Conservation (phyloP, 2,888 invertebrate species). For the Lomographa bimaculata region DNA sequence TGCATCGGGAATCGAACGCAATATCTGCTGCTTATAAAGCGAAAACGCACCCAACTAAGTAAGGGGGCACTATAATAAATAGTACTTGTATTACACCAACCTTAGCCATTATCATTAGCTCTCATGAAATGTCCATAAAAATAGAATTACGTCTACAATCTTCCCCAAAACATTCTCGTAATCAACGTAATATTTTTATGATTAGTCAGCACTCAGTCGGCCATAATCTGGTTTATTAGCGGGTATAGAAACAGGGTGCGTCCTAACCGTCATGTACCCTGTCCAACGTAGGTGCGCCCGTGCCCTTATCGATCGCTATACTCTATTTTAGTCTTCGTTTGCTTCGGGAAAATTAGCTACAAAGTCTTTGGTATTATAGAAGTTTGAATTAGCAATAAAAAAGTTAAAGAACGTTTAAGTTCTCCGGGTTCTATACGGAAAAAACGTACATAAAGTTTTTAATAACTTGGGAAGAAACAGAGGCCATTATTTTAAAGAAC, state of each 20-base stretch:
- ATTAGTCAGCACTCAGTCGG: conserved; percentile 39
- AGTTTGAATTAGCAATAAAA: conserved; percentile 24
- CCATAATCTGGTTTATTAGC: conserved; percentile 62
- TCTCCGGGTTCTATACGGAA: conserved; percentile 18
- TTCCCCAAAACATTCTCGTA: conserved; percentile 10
- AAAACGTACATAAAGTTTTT: conserved; percentile 22
- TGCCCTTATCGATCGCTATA: conserved; percentile 51
- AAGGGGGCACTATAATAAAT: no score
- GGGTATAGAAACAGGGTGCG: conserved; percentile 56
- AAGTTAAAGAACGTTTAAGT: conserved; percentile 20
- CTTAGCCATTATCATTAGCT: no score
- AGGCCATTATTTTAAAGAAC: conserved; percentile 14
- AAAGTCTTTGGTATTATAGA: conserved; percentile 17
- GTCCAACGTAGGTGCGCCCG: conserved; percentile 58
- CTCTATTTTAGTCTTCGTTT: conserved; percentile 32
- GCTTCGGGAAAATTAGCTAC: conserved; percentile 15
- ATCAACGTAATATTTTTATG: conserved; percentile 23
- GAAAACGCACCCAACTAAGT: no score
- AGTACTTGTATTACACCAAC: no score
- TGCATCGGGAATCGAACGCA: no score
- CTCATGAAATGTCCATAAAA: no score
- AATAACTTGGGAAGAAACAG: conserved; percentile 12
- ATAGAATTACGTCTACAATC: no score
- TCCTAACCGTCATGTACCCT: conserved; percentile 54
- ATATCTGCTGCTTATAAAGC: no score